phyloP scores from a whole-genome alignment of 2,113 vertebrate species.

The Tyto alba region DNA sequence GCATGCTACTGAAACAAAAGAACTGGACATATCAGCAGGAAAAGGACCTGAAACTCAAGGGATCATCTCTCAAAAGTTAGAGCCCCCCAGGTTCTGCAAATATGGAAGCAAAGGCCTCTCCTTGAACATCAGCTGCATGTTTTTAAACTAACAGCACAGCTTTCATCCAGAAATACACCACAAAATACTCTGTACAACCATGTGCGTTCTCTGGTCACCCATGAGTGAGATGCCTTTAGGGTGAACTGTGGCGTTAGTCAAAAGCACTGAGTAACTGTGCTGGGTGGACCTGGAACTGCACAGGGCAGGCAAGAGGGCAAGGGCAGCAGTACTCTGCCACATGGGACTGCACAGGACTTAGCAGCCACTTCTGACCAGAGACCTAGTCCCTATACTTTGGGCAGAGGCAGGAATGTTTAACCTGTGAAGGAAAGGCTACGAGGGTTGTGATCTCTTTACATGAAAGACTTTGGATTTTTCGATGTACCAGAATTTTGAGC shows the following conservation, averaged over 20 bases:
- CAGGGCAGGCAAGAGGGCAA: not conserved
- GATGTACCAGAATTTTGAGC: not conserved
- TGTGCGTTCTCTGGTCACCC: not conserved
- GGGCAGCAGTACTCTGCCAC: accelerated
- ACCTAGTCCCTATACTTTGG: not conserved
- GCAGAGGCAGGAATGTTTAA: not conserved
- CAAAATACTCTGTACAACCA: not conserved
- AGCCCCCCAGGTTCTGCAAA: not conserved
- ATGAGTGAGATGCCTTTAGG: not conserved
- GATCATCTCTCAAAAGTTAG: not conserved
- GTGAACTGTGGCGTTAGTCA: not conserved
- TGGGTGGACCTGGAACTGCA: not conserved
- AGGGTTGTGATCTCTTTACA: not conserved
- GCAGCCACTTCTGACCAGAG: not conserved
- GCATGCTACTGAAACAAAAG: not conserved
- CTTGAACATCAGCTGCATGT: not conserved
- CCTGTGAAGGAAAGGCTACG: not conserved
- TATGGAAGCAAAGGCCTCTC: not conserved
- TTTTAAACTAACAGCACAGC: not conserved
- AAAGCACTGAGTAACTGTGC: accelerated
- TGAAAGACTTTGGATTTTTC: not conserved
- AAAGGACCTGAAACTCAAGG: not conserved
- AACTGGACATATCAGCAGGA: not conserved
- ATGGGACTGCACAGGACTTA: not conserved
- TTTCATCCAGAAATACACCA: not conserved